A percentile compares a stretch with the other conserved stretches of the same genome.
Evolutionary conservation across 1,140 invertebrate genomes (phyloP).

Genomic region (Trachelipus rathkii): DNA sequence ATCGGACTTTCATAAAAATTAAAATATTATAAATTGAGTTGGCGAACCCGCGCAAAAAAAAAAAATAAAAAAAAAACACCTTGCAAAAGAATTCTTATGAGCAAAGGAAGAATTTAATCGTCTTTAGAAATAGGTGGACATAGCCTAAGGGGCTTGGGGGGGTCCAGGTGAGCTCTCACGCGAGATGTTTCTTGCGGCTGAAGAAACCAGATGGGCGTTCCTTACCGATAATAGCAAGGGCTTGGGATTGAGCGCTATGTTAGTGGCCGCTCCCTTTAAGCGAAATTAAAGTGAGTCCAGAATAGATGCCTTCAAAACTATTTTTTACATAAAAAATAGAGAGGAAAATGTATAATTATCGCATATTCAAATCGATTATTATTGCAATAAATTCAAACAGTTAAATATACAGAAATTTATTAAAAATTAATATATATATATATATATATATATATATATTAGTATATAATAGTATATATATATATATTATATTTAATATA

Average conservation of each 20-base stretch:
- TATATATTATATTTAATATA: neutral
- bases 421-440: neutral
- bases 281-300: no score
- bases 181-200: conserved; percentile 1
- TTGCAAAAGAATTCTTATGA: no score
- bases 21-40: no score
- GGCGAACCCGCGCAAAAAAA: no score
- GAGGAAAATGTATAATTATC: neutral
- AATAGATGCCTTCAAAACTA: no score
- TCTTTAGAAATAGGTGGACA: conserved; percentile 10
- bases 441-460: conserved; percentile 1
- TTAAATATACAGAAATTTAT: neutral
- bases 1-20: no score
- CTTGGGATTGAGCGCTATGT: neutral
- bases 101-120: neutral
- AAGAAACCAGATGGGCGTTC: neutral
- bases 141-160: neutral
- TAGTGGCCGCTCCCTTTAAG: neutral
- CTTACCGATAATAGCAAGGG: neutral
- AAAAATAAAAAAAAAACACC: no score
- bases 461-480: conserved; percentile 4
- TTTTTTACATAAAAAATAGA: neutral
- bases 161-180: neutral
- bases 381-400: neutral
- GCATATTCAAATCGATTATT: neutral